Evolutionary conservation across 2,888 invertebrate species (phyloP).

Genomic region (Amphipoea oculea): DNA sequence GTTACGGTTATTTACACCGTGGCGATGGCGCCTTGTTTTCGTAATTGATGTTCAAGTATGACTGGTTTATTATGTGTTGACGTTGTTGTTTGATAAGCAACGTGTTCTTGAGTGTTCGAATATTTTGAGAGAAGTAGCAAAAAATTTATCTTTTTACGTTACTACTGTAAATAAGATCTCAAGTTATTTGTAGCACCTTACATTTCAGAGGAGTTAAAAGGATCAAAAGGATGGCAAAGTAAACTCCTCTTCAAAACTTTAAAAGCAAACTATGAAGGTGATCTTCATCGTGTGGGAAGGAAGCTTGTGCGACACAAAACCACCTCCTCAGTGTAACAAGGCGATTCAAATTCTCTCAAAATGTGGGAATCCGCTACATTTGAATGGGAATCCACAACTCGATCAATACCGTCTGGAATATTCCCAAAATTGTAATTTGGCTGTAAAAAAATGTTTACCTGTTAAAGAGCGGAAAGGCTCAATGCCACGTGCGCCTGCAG

Average conservation of each 20-base stretch:
- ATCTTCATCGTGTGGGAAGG: slow-evolving; percentile 35
- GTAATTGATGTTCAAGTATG: slow-evolving; percentile 41
- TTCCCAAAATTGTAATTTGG: slow-evolving; percentile 81
- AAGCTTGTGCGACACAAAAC: slow-evolving; percentile 45
- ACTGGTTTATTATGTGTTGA: slow-evolving; percentile 38
- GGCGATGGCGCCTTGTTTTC: slow-evolving; percentile 53
- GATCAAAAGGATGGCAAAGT: slow-evolving; percentile 15
- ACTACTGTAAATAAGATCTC: not conserved
- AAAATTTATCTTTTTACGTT: not conserved
- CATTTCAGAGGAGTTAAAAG: not conserved
- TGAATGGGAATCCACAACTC: slow-evolving; percentile 73
- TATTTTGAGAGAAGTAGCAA: not conserved
- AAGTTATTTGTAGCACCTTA: not conserved
- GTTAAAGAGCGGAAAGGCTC: slow-evolving; percentile 87
- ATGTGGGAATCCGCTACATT: slow-evolving; percentile 73
- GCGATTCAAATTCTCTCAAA: slow-evolving; percentile 63
- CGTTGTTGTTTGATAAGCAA: slow-evolving; percentile 11
- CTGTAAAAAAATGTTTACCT: slow-evolving; percentile 88
- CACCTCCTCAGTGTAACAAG: slow-evolving; percentile 51
- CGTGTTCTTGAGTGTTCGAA: not conserved
- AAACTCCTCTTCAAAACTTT: slow-evolving; percentile 21
- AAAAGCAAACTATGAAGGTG: slow-evolving; percentile 28
- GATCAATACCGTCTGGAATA: slow-evolving; percentile 81
- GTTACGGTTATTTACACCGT: slow-evolving; percentile 55
- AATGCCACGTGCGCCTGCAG: slow-evolving; percentile 88